phyloP scores from a whole-genome alignment of 2,113 vertebrate species.

The Glaucidium brasilianum region DNA sequence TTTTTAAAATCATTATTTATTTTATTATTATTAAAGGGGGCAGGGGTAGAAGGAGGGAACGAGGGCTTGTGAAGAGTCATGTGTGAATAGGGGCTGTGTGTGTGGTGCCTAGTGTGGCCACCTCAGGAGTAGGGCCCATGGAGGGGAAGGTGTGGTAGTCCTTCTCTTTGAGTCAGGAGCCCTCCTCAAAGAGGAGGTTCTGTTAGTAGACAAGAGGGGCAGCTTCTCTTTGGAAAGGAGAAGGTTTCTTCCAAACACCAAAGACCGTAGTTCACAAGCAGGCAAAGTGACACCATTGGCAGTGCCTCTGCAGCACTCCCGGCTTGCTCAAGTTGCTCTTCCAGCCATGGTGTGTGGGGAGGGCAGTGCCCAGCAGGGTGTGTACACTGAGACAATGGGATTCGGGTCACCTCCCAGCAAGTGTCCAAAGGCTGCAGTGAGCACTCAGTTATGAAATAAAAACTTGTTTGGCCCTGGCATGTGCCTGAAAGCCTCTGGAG shows the following conservation, averaged over 20 bases:
- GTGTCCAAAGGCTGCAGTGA: background rate
- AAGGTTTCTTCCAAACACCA: background rate
- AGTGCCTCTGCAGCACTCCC: background rate
- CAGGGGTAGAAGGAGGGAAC: background rate
- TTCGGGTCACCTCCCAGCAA: background rate
- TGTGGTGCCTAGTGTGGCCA: background rate
- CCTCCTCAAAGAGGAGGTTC: background rate
- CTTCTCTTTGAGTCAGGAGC: background rate
- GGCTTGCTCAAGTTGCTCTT: background rate
- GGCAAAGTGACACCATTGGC: rapidly evolving
- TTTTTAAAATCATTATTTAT: background rate
- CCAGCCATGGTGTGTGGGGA: rapidly evolving
- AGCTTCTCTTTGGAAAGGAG: background rate
- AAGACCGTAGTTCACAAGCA: rapidly evolving
- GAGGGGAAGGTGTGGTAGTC: background rate
- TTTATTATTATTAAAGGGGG: background rate
- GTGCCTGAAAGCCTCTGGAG: background rate
- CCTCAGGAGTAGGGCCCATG: too few relatives aligned
- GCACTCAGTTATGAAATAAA: background rate
- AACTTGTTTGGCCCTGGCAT: background rate
- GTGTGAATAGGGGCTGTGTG: background rate
- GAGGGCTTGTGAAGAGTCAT: too few relatives aligned
- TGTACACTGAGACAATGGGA: rapidly evolving
- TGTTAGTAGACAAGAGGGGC: background rate
- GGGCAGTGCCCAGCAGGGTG: background rate